Base-by-base conservation (phyloP, 53 echinoderm and acorn worm genomes). In the Hippasteria phrygiana region DNA sequence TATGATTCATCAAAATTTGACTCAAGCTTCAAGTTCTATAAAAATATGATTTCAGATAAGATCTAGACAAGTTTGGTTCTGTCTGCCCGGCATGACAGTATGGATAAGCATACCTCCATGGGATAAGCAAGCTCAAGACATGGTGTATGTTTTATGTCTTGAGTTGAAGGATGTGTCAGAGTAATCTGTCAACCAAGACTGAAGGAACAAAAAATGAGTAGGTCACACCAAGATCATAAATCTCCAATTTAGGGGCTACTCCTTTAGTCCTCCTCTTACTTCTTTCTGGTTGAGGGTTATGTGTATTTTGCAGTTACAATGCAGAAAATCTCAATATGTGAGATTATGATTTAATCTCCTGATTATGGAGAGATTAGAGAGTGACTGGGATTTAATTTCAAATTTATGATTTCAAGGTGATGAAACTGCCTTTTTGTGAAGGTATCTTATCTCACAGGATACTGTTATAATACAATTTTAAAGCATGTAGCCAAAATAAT, bases 201-300 rank as follows among this genome's bases (percentile, higher is more conserved):
- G 39, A 20, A 26, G 36, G 55, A 14, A 5, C 51, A 16, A 4
- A 37, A 56, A 55, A 22, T 0, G 39, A 2, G 24, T 79, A 39
- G 39, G 79, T 79, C 79, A 41, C 26, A 79, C 55, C 62, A 26
- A 67, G 22, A 36, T 42, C 37, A 41, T 79, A 59, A 79, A 76
- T 76, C 56, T 37, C 39, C 62, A 79, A 79, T 79, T 79, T 48
- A 14, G 8, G 69, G 36, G 36, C 16, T 35, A 26, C 36, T 33
- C 33, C 33, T 67, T 36, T 33, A 28, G 37, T 67, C n/a, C n/a
- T n/a, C n/a, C n/a, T n/a, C n/a, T n/a, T n/a, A n/a, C n/a, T n/a
- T n/a, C n/a, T n/a, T n/a, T n/a, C 6, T 33, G 34, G 37, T 67
- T 14, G 36, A 8, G 1, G 16, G 32, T 33, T 33, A 31, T 14